phyloP scores from a whole-genome alignment of 2,888 invertebrate genomes.

The Amitus sp. region DNA sequence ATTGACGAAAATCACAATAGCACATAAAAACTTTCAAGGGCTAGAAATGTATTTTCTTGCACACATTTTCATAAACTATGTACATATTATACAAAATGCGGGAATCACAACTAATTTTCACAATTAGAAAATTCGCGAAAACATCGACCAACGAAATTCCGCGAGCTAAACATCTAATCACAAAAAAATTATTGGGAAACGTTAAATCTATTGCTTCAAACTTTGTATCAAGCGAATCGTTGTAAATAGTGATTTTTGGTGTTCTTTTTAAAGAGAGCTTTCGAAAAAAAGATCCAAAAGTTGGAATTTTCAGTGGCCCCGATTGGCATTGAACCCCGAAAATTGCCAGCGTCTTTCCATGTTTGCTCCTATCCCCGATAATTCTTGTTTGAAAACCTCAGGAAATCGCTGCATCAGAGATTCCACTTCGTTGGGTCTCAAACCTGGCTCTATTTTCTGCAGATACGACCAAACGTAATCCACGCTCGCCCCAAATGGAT shows the following conservation, averaged over 20 bases:
- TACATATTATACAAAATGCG: constrained; percentile 17
- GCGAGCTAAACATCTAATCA: too few species aligned
- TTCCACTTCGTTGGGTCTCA: constrained; percentile 81
- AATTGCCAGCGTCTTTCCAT: constrained; percentile 90
- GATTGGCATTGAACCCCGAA: constrained; percentile 72
- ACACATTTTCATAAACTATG: constrained; percentile 11
- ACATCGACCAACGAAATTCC: too few species aligned
- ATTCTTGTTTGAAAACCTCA: constrained; percentile 81
- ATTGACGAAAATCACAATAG: constrained; percentile 11
- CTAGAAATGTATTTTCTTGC: constrained; percentile 6
- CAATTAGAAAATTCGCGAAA: too few species aligned
- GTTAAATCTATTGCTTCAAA: too few species aligned
- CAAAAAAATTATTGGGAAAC: too few species aligned
- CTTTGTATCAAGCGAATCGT: too few species aligned
- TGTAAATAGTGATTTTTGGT: too few species aligned
- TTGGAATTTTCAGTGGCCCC: constrained; percentile 48
- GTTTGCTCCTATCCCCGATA: constrained; percentile 85
- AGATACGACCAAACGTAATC: constrained; percentile 93
- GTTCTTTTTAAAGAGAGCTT: too few species aligned
- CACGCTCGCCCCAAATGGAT: constrained; percentile 91
- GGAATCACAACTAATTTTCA: constrained; percentile 20
- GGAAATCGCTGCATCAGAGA: constrained; percentile 80
- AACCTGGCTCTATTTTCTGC: constrained; percentile 78
- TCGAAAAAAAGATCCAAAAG: too few species aligned
- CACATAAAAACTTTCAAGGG: background rate